Evolutionary conservation across 1,140 invertebrate genomes (phyloP), one percentile per base, ranked within the genome.

Genomic region (Apis florea): DNA sequence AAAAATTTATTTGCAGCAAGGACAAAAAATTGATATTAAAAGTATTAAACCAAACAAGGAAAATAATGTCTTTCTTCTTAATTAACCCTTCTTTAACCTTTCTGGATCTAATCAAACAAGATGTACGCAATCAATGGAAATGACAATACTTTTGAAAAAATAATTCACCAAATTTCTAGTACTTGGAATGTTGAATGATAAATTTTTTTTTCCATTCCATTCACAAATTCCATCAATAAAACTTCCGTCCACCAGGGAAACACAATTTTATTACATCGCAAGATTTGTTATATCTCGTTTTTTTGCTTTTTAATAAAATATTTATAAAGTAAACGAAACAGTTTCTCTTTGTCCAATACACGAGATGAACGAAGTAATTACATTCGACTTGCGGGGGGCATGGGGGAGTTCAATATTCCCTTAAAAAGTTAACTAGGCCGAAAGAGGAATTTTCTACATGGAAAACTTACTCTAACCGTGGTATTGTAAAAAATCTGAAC

Each of bases 401-500:
- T 13, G 2, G 12, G 1, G 13, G 21, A 66, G 66, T 63, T 66
- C 49, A 78, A 87, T 77, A 82, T 79, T 66, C 79, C n/a, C 19
- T 54, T 64, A 51, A 31, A 72, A 76, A 81, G 59, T 69, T 75
- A 82, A 79, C 64, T 69, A 79, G 66, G 64, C 64, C 40, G 61
- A 79, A 82, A 79, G 71, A n/a, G 73, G 53, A 66, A 53, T 54
- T 51, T 61, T 59, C 53, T 69, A 61, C 13, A 24, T 54, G 59
- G 40, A 70, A 5, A 86, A 83, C 51, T 79, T 71, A 19, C 19
- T 47, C 17, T 49, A 49, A 61, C 31, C 31, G 31, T 40, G 31
- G 51, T 66, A 61, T 83, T 59, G 61, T 80, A 86, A 87, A 86
- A 85, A 77, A 86, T 80, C 81, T 6, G 70, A 54, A 68, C 11